A percentile compares a stretch with the other conserved stretches of the same genome.
These are phyloP conservation scores for Mesocricetus auratus DNA, from an alignment of 2,113 vertebrate species.

Conservation along the genomic window DNA sequence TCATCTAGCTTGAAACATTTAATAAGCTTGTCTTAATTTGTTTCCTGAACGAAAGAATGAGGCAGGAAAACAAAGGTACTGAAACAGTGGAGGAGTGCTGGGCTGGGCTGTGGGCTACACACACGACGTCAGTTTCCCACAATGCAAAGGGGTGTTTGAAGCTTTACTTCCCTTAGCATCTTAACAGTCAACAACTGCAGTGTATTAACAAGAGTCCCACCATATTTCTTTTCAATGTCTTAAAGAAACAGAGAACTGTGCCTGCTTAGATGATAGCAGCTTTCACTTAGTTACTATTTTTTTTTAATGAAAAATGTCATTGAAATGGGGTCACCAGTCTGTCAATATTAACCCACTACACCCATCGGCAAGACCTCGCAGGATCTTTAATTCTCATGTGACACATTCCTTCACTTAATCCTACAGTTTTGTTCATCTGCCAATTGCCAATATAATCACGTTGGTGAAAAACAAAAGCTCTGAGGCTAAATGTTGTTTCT, in stretches of 20 bases:
- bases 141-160: not conserved
- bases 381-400: not conserved
- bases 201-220: not conserved
- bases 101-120: not conserved
- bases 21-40: not conserved
- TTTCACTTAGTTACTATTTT: not conserved
- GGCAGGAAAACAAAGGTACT: not conserved
- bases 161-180: not conserved
- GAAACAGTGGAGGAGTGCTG: not conserved
- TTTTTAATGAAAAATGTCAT: not conserved
- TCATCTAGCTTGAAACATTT: slow-evolving; percentile 39
- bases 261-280: not conserved
- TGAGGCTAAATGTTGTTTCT: not conserved
- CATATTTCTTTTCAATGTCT: not conserved
- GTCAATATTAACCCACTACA: not conserved
- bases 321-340: not conserved
- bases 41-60: slow-evolving; percentile 13
- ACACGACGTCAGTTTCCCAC: not conserved
- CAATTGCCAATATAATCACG: not conserved
- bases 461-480: not conserved
- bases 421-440: not conserved
- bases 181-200: not conserved
- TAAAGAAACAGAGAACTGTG: slow-evolving; percentile 43
- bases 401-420: slow-evolving; percentile 13
- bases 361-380: not conserved